phyloP scores from a whole-genome alignment of 2,797 vertebrate genomes.

The Podarcis lilfordi region DNA sequence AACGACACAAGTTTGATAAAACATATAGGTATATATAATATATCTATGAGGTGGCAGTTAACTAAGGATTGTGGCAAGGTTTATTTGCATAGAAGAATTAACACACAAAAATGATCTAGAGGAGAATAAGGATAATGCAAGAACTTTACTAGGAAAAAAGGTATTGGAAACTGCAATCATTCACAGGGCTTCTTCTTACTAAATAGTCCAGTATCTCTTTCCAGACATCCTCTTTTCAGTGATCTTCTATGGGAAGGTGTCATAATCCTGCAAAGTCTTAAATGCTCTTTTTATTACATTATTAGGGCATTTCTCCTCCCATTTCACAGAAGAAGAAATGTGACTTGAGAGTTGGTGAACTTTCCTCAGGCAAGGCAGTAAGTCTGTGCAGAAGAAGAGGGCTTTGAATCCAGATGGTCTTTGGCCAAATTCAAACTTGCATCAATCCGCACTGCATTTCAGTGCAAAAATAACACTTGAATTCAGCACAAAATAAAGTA shows the following conservation, averaged over 20 bases:
- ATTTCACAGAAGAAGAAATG: no score
- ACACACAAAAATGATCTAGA: neutral
- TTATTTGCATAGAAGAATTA: neutral
- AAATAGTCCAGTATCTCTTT: neutral
- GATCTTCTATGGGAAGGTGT: neutral
- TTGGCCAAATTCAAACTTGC: no score
- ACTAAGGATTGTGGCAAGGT: slow-evolving; percentile 29
- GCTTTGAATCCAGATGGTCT: no score
- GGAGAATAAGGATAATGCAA: slow-evolving; percentile 6
- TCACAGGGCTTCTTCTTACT: neutral
- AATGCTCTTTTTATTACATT: no score
- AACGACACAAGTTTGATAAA: neutral
- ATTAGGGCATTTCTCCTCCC: no score
- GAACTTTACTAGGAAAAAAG: neutral
- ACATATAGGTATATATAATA: slow-evolving; percentile 14
- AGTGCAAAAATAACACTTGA: no score
- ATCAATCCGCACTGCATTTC: no score
- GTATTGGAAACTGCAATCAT: neutral
- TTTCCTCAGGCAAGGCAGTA: no score
- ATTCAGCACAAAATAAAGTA: no score
- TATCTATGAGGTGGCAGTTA: neutral
- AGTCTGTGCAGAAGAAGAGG: no score
- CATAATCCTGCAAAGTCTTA: neutral
- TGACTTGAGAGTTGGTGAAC: no score
- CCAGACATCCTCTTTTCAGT: neutral